Evolutionary conservation across 2,888 invertebrate genomes (phyloP), one percentile per base, ranked within the genome.

Genomic region (Cryptosula pallasiana): DNA sequence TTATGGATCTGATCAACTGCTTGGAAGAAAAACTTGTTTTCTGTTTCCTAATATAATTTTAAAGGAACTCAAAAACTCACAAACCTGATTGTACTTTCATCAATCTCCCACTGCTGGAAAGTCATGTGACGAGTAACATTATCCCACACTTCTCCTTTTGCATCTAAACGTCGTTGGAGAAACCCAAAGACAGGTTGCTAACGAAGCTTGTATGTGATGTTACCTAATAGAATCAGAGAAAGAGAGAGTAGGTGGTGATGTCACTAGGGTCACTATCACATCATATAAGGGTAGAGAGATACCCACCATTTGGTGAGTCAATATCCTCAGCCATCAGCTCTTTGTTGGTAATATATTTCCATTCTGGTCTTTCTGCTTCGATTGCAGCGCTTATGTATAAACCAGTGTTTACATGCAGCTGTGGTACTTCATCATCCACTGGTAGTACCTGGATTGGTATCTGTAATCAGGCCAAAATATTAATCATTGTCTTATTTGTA

Each of bases 371-470:
- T 32, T 63, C 32, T 34, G 29, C 27, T 23, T 70, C 70, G 2
- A 70, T 23, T 13, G 76, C 76, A n/a, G 74, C 70, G 36, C 73
- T 79, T 35, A 85, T 78, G 55, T 83, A 79, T 35, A 85, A 74
- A n/a, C 84, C 84, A 72, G 79, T 81, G 76, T 85, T 85, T 58
- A 82, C 78, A 20, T 78, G 77, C 1, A 85, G 78, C 69, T 81
- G 75, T 0, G 85, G 85, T 0, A 83, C 81, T 75, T 85, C 84
- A 76, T 85, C 85, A 76, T 85, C 84, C 1, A 84, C 81, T 1
- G 85, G 82, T 34, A 83, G 77, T 13, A 85, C 77, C 54, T 78
- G 79, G 69, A 85, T 82, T 16, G 79, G 78, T 29, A 85, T 77
- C 1, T 76, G 27, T 1, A 63, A 5, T 13, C 45, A 45, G 20